Evolutionary conservation across 2,888 invertebrate genomes (phyloP).

Genomic region (Coremacera marginata): DNA sequence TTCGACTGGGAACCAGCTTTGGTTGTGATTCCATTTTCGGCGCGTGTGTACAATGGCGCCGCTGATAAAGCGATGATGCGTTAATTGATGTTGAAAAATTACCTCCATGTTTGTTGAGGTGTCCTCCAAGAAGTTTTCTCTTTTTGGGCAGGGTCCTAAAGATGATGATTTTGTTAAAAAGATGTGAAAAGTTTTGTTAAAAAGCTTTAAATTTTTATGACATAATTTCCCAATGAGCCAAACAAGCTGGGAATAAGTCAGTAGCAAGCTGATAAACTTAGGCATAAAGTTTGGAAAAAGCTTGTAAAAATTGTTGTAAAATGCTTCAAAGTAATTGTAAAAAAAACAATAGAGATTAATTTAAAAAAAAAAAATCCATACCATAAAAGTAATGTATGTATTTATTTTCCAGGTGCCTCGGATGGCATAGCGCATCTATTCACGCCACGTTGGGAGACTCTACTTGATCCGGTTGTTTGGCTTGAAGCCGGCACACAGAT

Average conservation of each 20-base stretch:
- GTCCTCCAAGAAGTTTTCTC: too few relatives aligned
- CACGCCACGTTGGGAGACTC: constrained; percentile 91
- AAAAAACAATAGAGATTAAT: too few relatives aligned
- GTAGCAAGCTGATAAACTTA: too few relatives aligned
- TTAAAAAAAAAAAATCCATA: too few relatives aligned
- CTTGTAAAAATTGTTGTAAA: constrained; percentile 26
- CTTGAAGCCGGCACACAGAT: constrained; percentile 97
- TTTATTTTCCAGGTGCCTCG: constrained; percentile 61
- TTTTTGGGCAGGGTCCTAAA: neutral
- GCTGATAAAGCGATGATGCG: constrained; percentile 43
- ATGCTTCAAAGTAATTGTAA: too few relatives aligned
- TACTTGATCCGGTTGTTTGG: constrained; percentile 96
- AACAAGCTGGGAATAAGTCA: too few relatives aligned
- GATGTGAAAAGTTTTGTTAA: neutral
- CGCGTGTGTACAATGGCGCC: constrained; percentile 40
- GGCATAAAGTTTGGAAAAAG: too few relatives aligned
- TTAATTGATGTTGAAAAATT: constrained; percentile 45
- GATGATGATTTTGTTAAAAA: neutral
- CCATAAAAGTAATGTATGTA: too few relatives aligned
- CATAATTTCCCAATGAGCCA: neutral
- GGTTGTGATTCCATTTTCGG: constrained; percentile 45
- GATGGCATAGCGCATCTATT: constrained; percentile 91
- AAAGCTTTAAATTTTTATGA: constrained; percentile 12
- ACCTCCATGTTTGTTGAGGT: constrained; percentile 33
- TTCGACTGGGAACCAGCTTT: constrained; percentile 42